Evolutionary conservation across 2,888 invertebrate species (phyloP), one percentile per base, ranked within the genome.

Genomic region (Coelopa pilipes): DNA sequence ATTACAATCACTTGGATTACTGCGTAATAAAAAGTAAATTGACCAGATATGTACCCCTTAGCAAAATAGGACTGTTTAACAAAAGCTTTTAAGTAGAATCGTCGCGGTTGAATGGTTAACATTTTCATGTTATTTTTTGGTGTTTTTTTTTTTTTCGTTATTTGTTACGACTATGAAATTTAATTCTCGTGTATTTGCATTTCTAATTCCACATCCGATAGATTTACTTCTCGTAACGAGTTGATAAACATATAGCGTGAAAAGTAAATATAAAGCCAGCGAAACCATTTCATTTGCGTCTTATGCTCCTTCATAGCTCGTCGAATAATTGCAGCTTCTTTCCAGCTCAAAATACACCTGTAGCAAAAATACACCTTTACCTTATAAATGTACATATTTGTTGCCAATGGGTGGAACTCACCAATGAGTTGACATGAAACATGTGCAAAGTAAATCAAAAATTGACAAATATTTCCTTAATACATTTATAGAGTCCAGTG

Each of bases 211-310:
- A 94, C 90, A 84, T 94, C 94, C 0, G 92, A 90, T 17, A 92
- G 87, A 84, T 92, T 93, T 81, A 95, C 91, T 85, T 93, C 91
- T 78, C 93, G 91, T 73, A 96, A 89, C 1, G 96, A 95, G 87
- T 98, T 98, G 76, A 98, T 93, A 79, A 95, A 90, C 89, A 96
- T 93, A 85, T 98, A 98, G 72, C 97, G 91, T 15, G 97, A 97
- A 88, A 96, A 94, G 59, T 91, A 84, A 81, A 98, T 92, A 84
- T 97, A 99, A 4, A 99, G 89, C 84, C 92, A 91, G 73, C 99
- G 91, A 88, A 96, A 99, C 99, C 99, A 99, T 55, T 96, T 92
- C 89, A 96, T 92, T 87, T 99, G 99, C n/a, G 96, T 96, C 79
- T 90, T 88, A 86, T 99, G 97, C 72, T 91, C 90, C 78, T 90